A percentile compares a stretch with the other conserved stretches of the same genome.
Conservation (phyloP, 2,113 vertebrate genomes). For the Gorsachius goisagi region DNA sequence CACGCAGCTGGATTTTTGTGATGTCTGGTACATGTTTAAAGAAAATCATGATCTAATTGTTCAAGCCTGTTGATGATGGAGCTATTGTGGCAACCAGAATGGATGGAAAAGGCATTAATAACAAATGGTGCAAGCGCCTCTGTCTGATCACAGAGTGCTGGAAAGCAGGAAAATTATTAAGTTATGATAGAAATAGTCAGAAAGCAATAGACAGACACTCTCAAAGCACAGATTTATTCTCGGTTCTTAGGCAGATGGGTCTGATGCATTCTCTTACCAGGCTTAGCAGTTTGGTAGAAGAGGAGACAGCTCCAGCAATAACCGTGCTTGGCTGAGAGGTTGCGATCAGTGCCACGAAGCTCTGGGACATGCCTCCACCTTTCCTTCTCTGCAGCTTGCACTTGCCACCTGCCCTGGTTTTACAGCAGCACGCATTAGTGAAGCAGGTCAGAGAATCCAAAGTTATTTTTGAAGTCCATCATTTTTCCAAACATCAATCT, state of each 20-base stretch:
- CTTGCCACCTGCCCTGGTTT: background rate
- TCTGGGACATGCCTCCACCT: background rate
- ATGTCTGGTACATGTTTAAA: background rate
- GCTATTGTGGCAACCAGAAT: background rate
- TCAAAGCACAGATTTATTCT: background rate
- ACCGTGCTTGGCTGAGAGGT: background rate
- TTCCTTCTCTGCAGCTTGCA: background rate
- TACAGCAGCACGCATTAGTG: background rate
- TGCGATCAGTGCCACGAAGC: background rate
- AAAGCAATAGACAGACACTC: background rate
- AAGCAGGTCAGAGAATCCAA: background rate
- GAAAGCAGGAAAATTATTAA: background rate
- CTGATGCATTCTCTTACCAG: background rate
- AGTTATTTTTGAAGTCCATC: background rate
- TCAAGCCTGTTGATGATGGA: background rate
- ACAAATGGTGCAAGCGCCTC: background rate
- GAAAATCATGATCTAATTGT: constrained; percentile 36
- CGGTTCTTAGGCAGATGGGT: background rate
- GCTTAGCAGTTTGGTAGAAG: background rate
- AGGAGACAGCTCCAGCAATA: background rate
- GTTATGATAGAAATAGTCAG: background rate
- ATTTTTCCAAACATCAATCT: background rate
- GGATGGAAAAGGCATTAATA: background rate
- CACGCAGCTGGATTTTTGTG: constrained; percentile 46
- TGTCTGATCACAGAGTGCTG: background rate